Conservation (phyloP, 2,797 vertebrate genomes). For the Kryptolebias ocellatus region DNA sequence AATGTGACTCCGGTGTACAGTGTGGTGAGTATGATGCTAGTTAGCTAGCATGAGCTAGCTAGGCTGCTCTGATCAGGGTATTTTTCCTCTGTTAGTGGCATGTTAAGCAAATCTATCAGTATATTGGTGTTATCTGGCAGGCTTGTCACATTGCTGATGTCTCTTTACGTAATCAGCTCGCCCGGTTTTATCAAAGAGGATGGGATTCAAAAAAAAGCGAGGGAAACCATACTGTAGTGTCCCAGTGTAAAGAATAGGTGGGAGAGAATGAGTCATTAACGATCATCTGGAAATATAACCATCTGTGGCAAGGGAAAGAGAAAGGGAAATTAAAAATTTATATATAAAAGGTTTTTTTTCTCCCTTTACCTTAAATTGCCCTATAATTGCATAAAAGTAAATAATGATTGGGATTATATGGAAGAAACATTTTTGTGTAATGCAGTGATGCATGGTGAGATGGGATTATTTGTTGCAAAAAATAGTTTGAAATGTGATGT, state of each 20-base stretch:
- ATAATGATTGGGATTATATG: no score
- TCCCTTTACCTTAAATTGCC: no score
- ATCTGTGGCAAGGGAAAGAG: neutral
- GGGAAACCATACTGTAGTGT: constrained; percentile 60
- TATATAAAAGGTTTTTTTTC: no score
- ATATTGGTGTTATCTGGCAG: neutral
- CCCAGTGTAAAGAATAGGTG: neutral
- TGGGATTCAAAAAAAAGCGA: constrained; percentile 31
- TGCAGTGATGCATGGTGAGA: no score
- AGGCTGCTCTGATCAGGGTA: accelerated
- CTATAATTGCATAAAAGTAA: no score
- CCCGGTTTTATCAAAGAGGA: neutral
- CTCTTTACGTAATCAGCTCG: neutral
- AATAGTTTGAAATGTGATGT: no score
- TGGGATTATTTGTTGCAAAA: no score
- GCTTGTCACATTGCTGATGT: accelerated
- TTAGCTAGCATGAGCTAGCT: accelerated
- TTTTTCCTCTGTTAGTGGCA: neutral
- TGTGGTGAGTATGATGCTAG: constrained; percentile 70
- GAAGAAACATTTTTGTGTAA: no score
- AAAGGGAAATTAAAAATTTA: no score
- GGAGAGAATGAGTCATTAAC: neutral
- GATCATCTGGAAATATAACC: neutral
- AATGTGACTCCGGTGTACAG: constrained; percentile 72
- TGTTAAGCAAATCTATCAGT: accelerated